A percentile compares a stretch with the other conserved stretches of the same genome.
Evolutionary conservation across 2,113 vertebrate species (phyloP).

Genomic region (Psettodes erumei): DNA sequence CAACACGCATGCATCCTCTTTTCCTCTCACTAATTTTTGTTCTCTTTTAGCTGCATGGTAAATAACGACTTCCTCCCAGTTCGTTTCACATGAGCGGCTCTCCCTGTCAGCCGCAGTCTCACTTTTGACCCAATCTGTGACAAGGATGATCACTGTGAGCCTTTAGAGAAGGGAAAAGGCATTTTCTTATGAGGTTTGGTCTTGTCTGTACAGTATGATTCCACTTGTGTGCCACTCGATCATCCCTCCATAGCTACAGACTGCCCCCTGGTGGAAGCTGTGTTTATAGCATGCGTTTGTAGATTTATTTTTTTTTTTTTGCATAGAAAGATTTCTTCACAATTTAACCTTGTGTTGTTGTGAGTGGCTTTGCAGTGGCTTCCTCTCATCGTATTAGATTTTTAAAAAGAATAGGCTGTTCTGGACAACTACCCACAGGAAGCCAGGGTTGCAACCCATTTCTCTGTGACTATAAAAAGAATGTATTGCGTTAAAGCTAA

Average conservation of each 20-base stretch:
- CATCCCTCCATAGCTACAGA: conserved; percentile 27
- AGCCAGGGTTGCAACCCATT: too few relatives aligned
- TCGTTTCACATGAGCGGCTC: conserved; percentile 9
- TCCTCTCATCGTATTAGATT: neutral
- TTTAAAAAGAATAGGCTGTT: too few relatives aligned
- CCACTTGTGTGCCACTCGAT: neutral
- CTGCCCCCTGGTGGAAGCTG: conserved; percentile 66
- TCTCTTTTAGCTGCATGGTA: neutral
- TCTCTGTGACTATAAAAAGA: neutral
- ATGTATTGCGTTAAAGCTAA: neutral
- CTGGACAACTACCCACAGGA: too few relatives aligned
- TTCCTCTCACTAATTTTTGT: conserved; percentile 1
- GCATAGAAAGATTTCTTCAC: neutral
- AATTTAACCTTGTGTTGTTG: neutral
- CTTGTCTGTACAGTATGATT: neutral
- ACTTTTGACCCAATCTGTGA: conserved; percentile 11
- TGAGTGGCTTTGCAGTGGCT: neutral
- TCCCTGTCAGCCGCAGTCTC: neutral
- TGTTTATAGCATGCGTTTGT: neutral
- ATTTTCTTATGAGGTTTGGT: neutral
- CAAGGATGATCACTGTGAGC: neutral
- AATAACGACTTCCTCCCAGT: conserved; percentile 12
- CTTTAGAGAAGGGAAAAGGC: neutral
- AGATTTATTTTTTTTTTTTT: neutral
- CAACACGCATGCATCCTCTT: conserved; percentile 12